Evolutionary conservation across 2,797 vertebrate species (phyloP).

Genomic region (Naso thynnoides): DNA sequence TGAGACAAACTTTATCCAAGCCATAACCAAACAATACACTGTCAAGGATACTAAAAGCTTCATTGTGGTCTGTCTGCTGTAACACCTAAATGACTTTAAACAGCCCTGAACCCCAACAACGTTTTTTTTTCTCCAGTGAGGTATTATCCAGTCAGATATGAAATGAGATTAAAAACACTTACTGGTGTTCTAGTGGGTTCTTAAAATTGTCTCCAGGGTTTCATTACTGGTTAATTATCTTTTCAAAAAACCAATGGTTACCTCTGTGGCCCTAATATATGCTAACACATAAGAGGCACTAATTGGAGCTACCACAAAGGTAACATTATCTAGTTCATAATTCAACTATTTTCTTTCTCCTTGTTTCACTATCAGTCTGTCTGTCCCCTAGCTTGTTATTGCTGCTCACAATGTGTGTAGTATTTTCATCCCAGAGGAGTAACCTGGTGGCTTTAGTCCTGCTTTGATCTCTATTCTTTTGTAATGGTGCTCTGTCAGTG

Average conservation of each 20-base stretch:
- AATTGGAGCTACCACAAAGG: neutral
- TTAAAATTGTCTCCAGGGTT: neutral
- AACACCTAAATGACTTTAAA: neutral
- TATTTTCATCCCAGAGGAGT: slow-evolving; percentile 20
- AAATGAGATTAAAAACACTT: neutral
- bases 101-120: neutral
- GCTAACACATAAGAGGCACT: neutral
- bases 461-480: slow-evolving; percentile 23
- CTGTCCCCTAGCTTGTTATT: neutral
- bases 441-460: slow-evolving; percentile 23
- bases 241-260: neutral
- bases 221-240: neutral
- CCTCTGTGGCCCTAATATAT: neutral
- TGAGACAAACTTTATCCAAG: neutral
- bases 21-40: neutral
- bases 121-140: neutral
- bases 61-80: too few species aligned
- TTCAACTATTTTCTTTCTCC: neutral
- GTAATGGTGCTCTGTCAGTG: slow-evolving; percentile 3
- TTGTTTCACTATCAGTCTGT: neutral
- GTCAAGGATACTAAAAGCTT: neutral
- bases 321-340: neutral
- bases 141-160: neutral
- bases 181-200: neutral
- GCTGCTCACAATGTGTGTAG: slow-evolving; percentile 5